Conservation (phyloP, 1,140 invertebrate genomes). For the Drosophila repletoides region DNA sequence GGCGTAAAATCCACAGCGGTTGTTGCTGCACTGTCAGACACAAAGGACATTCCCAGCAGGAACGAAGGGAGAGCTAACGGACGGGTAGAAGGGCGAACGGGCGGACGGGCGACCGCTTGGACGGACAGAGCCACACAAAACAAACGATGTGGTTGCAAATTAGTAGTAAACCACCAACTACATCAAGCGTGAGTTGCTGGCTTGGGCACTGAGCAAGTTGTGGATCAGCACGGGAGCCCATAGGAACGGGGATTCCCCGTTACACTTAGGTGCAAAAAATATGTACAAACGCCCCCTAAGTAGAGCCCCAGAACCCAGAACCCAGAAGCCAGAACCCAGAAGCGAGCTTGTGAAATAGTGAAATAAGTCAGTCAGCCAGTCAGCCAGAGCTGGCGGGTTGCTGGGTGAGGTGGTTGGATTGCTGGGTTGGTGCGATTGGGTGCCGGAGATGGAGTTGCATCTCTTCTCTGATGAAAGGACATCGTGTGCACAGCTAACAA, state of each 20-base stretch:
- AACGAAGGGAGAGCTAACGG: not conserved
- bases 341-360: constrained; percentile 7
- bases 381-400: not conserved
- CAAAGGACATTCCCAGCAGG: constrained; percentile 55
- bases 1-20: constrained; percentile 39
- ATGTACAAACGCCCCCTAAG: constrained; percentile 21
- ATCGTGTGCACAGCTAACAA: constrained; percentile 55
- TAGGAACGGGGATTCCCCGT: not conserved
- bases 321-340: not conserved
- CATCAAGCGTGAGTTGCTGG: constrained; percentile 68
- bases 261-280: constrained; percentile 53
- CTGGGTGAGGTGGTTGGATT: not conserved
- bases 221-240: constrained; percentile 5
- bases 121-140: constrained; percentile 59
- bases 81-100: not conserved
- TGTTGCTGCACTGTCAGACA: constrained; percentile 55
- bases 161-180: constrained; percentile 80
- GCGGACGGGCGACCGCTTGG: not conserved
- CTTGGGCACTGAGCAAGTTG: constrained; percentile 22
- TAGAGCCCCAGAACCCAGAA: no score
- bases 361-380: constrained; percentile 56
- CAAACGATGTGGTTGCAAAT: constrained; percentile 80
- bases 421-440: not conserved
- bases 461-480: constrained; percentile 49
- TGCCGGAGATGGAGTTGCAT: constrained; percentile 16